Evolutionary conservation across 1,140 invertebrate species (phyloP).

Genomic region (Alviniconcha marisindica): DNA sequence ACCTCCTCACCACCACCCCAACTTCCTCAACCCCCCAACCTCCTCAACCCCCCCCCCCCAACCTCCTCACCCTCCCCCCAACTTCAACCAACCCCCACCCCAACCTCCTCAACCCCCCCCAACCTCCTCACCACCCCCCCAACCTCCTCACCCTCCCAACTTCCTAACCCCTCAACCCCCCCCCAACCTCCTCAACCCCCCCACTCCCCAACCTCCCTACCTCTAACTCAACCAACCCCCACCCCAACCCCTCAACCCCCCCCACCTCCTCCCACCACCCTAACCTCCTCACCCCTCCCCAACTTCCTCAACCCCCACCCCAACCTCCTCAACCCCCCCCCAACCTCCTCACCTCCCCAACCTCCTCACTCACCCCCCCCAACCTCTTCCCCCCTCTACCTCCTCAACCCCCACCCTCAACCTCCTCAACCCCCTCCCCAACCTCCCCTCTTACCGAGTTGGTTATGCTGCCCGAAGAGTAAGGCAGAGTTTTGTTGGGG

Average conservation of each 20-base stretch:
- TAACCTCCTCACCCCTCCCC: too few relatives aligned
- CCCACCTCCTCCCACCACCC: too few relatives aligned
- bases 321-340: too few relatives aligned
- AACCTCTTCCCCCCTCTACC: neutral
- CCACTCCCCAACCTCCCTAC: neutral
- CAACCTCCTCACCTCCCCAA: too few relatives aligned
- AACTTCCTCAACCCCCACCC: too few relatives aligned
- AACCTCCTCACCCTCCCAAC: too few relatives aligned
- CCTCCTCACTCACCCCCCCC: neutral
- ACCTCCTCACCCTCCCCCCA: neutral
- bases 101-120: neutral
- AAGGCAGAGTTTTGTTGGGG: slow-evolving; percentile 24
- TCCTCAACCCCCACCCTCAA: neutral
- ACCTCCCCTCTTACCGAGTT: slow-evolving; percentile 10
- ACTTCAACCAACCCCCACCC: neutral
- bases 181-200: neutral
- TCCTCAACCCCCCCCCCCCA: neutral
- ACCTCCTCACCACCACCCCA: neutral
- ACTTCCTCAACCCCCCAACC: neutral
- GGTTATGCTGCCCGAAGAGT: slow-evolving; percentile 1
- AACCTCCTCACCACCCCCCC: too few relatives aligned
- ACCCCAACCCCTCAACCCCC: neutral
- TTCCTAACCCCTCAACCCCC: too few relatives aligned
- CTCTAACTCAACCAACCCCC: too few relatives aligned
- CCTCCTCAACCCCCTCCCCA: neutral